phyloP scores from a whole-genome alignment of 2,113 vertebrate genomes.

The Corythaixoides concolor region DNA sequence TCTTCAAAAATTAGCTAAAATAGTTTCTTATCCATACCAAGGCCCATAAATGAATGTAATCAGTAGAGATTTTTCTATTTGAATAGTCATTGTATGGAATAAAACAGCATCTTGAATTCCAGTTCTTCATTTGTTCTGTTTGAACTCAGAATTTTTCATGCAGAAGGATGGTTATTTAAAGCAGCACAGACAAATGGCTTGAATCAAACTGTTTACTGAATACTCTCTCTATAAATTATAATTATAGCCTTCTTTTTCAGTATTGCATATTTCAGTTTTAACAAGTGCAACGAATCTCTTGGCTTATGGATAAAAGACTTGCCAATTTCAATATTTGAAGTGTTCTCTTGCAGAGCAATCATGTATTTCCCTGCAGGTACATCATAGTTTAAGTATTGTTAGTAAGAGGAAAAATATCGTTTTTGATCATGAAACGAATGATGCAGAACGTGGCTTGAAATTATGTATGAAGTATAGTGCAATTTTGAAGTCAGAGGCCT shows the following conservation, averaged over 20 bases:
- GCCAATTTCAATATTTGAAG: slow-evolving; percentile 27
- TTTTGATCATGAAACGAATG: slow-evolving; percentile 30
- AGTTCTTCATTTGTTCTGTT: slow-evolving; percentile 26
- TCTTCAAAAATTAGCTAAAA: slow-evolving; percentile 54
- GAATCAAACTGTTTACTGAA: slow-evolving; percentile 25
- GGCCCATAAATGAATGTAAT: slow-evolving; percentile 29
- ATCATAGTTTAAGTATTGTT: slow-evolving; percentile 30
- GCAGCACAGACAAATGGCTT: slow-evolving; percentile 6
- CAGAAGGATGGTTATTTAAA: slow-evolving; percentile 36
- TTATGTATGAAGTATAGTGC: not conserved
- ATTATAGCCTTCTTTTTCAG: slow-evolving; percentile 12
- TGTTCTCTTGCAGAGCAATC: not conserved
- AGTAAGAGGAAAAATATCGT: slow-evolving; percentile 38
- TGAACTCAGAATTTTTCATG: not conserved
- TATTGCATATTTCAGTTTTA: not conserved
- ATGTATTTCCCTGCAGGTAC: slow-evolving; percentile 45
- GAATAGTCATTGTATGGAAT: not conserved
- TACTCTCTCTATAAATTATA: slow-evolving; percentile 21
- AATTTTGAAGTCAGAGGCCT: slow-evolving; percentile 14
- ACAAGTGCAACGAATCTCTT: not conserved
- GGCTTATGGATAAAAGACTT: slow-evolving; percentile 25
- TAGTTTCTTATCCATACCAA: slow-evolving; percentile 30
- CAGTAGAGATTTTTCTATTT: slow-evolving; percentile 58
- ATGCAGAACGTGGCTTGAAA: not conserved
- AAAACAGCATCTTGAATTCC: slow-evolving; percentile 3